Evolutionary conservation across 2,797 vertebrate genomes (phyloP), one percentile per base, ranked within the genome.

Genomic region (Smutsia gigantea): DNA sequence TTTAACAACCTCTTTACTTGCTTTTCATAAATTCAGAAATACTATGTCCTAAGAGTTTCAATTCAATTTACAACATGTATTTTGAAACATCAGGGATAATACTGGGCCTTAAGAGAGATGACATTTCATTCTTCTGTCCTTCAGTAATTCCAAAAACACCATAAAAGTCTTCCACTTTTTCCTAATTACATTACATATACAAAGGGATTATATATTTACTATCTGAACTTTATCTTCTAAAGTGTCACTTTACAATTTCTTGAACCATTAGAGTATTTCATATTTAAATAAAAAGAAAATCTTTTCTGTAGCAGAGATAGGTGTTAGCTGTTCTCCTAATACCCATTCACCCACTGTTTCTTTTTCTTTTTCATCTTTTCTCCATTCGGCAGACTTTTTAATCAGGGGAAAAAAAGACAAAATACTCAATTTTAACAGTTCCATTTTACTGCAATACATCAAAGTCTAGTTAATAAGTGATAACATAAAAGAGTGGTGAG

Each of bases 401-500:
- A 19, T 92, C 21, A 11, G 64, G 78, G 72, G 72, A 97, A 96
- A 97, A 97, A 97, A 97, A 96, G 97, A 98, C 97, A 97, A 93
- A 91, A 90, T 63, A 94, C 74, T 79, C 98, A 97, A 98, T 98
- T 99, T 98, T 99, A 99, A 99, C 99, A 99, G 99, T 99, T 98
- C 99, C 99, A 99, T 99, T 99, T 99, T 99, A 99, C 98, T 99
- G 99, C 99, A 99, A 99, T 99, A 99, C 99, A 99, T 99, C 99
- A 99, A 99, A 99, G 99, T 99, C 98, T 98, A 99, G 99, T 99
- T 99, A 99, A 99, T 99, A 99, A 99, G 99, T 99, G 99, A 99
- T 99, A 98, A 98, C 99, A 98, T 98, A 98, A 99, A 98, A 98
- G 99, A 98, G 96, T 99, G 99, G 99, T 97, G 99, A 98, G 97